Base-by-base conservation (phyloP, 2,888 invertebrate genomes). In the Seladonia tumulorum region DNA sequence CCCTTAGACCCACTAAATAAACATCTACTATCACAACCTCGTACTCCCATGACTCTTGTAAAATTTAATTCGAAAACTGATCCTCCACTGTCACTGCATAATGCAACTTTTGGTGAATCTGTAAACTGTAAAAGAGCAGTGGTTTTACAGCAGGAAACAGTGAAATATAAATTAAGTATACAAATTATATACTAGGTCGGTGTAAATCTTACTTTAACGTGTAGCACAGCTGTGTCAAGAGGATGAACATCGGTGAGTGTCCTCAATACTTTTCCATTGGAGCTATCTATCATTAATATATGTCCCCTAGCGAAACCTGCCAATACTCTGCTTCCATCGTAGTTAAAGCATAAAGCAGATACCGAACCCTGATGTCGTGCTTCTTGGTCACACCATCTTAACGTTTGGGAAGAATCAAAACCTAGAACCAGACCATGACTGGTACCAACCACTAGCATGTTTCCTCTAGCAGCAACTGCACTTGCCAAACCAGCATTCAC, bases 1-100 rank as follows among this genome's bases (percentile, higher is more conserved):
- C 99, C 99, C 80, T 99, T 97, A 79, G 99, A 99, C 53, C 99
- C 99, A 57, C 99, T 99, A 95, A 99, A 99, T 25, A 99, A 96
- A 94, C 99, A 99, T 78, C 98, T 97, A 0, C 98, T 98, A 86
- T 98, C 97, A 94, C 98, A 98, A 0, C 98, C 97, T 70, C 99
- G 96, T 60, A 98, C 97, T 22, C 99, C 99, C 90, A 99, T 96
- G 18, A 98, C 97, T 82, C 99, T 96, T 68, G 98, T 98, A 93
- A 99, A 99, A 92, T 97, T 98, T 60, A 99, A 96, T 89, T 99
- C 97, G 97, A 99, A 99, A 2, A 99, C 99, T 1, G 99, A 99
- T 0, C 99, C 99, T 3, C 99, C 98, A 73, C 98, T 98, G 93
- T 99, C 99, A 35, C 98, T 97, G 91, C 97, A 97, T 49, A 98